phyloP scores from a whole-genome alignment of 2,888 invertebrate genomes.

The Zaprionus lineosus region DNA sequence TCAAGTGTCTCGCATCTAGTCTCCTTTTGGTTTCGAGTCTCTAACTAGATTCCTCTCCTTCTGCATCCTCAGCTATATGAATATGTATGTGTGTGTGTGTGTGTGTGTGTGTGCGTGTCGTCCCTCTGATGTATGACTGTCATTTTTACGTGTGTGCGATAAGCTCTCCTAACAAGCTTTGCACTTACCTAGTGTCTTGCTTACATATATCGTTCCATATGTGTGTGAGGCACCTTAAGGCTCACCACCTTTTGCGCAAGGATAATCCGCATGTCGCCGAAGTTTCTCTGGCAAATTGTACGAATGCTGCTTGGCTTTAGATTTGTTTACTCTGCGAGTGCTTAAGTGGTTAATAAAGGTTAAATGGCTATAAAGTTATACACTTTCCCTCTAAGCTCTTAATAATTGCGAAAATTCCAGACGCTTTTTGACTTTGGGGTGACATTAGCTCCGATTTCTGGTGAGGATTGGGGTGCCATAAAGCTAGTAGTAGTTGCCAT shows the following conservation, averaged over 20 bases:
- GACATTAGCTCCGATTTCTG: too few relatives aligned
- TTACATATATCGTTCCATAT: conserved; percentile 43
- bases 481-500: too few relatives aligned
- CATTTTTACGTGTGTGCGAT: conserved; percentile 65
- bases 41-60: conserved; percentile 27
- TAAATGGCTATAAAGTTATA: too few relatives aligned
- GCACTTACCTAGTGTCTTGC: conserved; percentile 50
- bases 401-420: too few relatives aligned
- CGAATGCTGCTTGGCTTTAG: too few relatives aligned
- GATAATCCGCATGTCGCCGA: conserved; percentile 1
- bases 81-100: not conserved
- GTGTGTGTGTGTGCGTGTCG: conserved; percentile 3
- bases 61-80: not conserved
- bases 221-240: not conserved
- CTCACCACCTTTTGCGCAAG: not conserved
- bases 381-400: too few relatives aligned
- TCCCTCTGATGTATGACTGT: conserved; percentile 65
- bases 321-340: too few relatives aligned
- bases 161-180: conserved; percentile 68
- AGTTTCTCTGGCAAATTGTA: conserved; percentile 25
- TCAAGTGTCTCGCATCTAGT: conserved; percentile 59
- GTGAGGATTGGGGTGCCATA: too few relatives aligned
- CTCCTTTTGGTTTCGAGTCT: conserved; percentile 35
- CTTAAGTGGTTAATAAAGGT: too few relatives aligned
- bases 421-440: too few relatives aligned